Percentiles rank a stretch among this genome's conserved stretches.
phyloP scores from a whole-genome alignment of 2,888 invertebrate species.

The Harpalus rubripes region DNA sequence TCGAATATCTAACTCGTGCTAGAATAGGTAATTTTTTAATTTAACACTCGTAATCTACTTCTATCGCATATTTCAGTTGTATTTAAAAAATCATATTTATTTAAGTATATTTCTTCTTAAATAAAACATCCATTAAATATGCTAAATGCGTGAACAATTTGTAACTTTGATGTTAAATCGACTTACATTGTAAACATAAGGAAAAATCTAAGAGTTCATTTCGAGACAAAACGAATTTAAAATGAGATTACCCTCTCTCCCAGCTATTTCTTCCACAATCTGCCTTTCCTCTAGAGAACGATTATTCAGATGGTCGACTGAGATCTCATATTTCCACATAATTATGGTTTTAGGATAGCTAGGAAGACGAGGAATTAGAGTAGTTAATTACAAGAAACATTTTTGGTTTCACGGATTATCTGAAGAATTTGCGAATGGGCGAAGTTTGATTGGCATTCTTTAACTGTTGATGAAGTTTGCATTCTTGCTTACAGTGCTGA shows the following conservation, averaged over 20 bases:
- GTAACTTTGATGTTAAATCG: conserved; percentile 59
- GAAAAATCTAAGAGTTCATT: conserved; percentile 61
- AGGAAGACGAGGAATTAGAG: conserved; percentile 44
- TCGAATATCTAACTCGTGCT: too few relatives aligned
- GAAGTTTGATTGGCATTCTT: conserved; percentile 32
- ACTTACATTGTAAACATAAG: conserved; percentile 53
- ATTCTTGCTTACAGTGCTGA: conserved; percentile 24
- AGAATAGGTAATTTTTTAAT: too few relatives aligned
- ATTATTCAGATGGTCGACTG: conserved; percentile 25
- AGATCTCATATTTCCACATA: conserved; percentile 59
- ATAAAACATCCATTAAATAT: background rate
- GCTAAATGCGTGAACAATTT: conserved; percentile 47
- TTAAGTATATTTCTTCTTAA: background rate
- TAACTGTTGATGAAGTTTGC: conserved; percentile 15
- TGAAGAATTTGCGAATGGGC: conserved; percentile 44
- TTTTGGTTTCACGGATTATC: conserved; percentile 62
- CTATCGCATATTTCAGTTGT: too few relatives aligned
- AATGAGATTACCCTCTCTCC: conserved; percentile 53
- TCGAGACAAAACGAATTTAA: conserved; percentile 62
- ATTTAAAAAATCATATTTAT: too few relatives aligned
- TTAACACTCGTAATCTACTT: too few relatives aligned
- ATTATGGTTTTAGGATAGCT: conserved; percentile 58
- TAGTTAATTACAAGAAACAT: conserved; percentile 64
- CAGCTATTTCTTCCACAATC: conserved; percentile 14
- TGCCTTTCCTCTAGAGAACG: background rate